These are phyloP conservation scores for Oligia strigilis DNA, from an alignment of 2,888 invertebrate species.

Conservation along the genomic window DNA sequence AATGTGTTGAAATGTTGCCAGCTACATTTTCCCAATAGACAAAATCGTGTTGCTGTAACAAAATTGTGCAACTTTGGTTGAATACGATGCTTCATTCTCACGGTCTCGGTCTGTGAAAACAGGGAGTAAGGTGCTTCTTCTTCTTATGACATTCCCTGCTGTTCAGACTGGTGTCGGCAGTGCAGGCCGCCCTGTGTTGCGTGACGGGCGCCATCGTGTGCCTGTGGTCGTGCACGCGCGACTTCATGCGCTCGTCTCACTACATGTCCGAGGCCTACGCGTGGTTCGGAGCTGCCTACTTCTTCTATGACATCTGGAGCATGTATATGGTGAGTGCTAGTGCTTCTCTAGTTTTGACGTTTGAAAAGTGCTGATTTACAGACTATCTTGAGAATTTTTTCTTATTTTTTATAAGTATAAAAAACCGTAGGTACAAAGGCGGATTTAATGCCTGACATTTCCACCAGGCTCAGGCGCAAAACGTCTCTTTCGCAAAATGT, in stretches of 20 bases:
- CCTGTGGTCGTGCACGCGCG: slow-evolving; percentile 92
- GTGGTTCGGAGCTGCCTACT: slow-evolving; percentile 95
- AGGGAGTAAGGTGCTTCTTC: too few relatives aligned
- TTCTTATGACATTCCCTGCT: background rate
- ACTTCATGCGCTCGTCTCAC: slow-evolving; percentile 93
- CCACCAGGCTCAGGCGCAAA: background rate
- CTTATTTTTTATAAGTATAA: too few relatives aligned
- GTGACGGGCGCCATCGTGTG: slow-evolving; percentile 92
- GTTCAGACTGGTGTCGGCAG: slow-evolving; percentile 92
- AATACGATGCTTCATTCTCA: background rate
- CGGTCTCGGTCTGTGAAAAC: too few relatives aligned
- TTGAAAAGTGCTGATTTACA: background rate
- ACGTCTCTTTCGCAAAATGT: too few relatives aligned
- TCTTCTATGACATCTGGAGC: slow-evolving; percentile 95
- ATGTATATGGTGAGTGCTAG: slow-evolving; percentile 92
- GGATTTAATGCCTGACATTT: background rate
- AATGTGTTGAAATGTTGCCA: background rate
- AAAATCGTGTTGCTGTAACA: background rate
- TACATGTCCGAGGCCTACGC: slow-evolving; percentile 94
- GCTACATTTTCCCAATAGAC: background rate
- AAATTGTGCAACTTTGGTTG: background rate
- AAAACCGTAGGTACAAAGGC: too few relatives aligned
- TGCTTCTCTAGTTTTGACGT: background rate
- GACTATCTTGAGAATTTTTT: background rate
- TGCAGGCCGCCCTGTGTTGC: slow-evolving; percentile 93